Evolutionary conservation across 2,113 vertebrate species (phyloP).

Genomic region (Cariama cristata): DNA sequence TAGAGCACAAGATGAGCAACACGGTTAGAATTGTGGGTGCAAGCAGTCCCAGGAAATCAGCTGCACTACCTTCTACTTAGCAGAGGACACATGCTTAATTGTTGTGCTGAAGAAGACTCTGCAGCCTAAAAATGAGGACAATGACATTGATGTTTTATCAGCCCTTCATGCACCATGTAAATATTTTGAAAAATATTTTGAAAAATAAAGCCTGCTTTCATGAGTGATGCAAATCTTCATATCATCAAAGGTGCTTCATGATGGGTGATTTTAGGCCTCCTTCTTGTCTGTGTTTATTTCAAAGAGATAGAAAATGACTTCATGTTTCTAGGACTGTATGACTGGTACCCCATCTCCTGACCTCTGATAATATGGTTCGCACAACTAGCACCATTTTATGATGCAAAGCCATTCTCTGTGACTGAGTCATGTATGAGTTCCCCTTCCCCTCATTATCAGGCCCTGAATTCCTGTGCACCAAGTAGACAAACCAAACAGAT

Average conservation of each 20-base stretch:
- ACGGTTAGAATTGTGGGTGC: not conserved
- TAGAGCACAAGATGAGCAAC: not conserved
- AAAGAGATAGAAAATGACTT: not conserved
- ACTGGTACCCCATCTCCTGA: not conserved
- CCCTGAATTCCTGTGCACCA: not conserved
- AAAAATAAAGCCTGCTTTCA: not conserved
- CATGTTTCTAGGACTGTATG: not conserved
- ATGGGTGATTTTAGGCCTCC: not conserved
- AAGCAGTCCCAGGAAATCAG: not conserved
- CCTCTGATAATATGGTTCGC: not conserved
- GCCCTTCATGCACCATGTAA: not conserved
- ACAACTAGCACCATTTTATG: not conserved
- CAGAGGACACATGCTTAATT: not conserved
- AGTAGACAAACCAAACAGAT: not conserved
- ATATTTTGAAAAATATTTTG: slow-evolving; percentile 27
- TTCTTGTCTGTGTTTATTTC: not conserved
- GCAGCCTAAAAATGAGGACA: not conserved
- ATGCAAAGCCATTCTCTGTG: not conserved
- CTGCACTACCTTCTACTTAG: not conserved
- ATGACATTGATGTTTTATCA: not conserved
- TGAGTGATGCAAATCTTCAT: not conserved
- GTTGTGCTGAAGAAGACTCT: not conserved
- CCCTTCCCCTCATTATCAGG: not conserved
- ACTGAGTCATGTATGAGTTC: not conserved
- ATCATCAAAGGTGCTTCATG: not conserved